phyloP scores from a whole-genome alignment of 2,797 vertebrate species.

The Lagorchestes hirsutus region DNA sequence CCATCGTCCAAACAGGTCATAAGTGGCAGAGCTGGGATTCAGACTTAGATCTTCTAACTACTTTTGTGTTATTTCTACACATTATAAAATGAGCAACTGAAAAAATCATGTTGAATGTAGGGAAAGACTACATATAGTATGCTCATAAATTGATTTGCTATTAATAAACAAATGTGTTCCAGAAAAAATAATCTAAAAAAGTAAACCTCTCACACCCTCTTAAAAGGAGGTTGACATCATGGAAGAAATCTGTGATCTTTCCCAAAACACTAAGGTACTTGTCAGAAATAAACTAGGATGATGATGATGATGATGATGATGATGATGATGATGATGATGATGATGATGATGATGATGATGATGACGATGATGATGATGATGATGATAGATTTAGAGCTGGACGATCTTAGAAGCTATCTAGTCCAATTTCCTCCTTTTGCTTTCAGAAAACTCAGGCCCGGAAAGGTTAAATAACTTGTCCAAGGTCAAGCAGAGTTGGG shows the following conservation, averaged over 20 bases:
- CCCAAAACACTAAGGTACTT: neutral
- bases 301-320: neutral
- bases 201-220: neutral
- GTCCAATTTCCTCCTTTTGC: neutral
- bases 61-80: neutral
- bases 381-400: neutral
- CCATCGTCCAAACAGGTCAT: neutral
- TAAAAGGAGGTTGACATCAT: neutral
- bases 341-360: too few species aligned
- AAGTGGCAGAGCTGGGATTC: neutral
- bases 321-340: too few species aligned
- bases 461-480: neutral
- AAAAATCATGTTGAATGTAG: neutral
- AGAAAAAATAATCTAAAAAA: neutral
- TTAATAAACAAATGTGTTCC: neutral
- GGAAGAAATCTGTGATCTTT: neutral
- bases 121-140: neutral
- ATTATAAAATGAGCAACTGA: neutral
- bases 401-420: neutral
- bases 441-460: neutral
- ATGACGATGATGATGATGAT: neutral
- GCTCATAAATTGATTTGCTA: neutral
- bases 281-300: neutral
- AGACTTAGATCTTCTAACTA: neutral
- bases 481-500: neutral